A percentile compares a stretch with the other conserved stretches of the same genome.
Evolutionary conservation across 2,797 vertebrate species (phyloP).

Genomic region (Lacerta agilis): DNA sequence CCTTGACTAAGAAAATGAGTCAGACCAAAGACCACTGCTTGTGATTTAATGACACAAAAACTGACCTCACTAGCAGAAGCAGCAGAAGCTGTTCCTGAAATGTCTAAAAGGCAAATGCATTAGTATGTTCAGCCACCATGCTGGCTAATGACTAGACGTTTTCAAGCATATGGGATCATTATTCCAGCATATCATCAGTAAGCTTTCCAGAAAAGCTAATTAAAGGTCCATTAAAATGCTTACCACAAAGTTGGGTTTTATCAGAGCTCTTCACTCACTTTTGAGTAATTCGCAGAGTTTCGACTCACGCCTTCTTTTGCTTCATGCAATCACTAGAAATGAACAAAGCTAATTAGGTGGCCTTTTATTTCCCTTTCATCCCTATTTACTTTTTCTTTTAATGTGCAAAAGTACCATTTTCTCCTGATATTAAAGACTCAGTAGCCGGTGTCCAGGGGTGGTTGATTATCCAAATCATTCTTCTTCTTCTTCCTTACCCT

Average conservation of each 20-base stretch:
- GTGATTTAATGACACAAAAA: slow-evolving; percentile 64
- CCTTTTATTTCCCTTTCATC: slow-evolving; percentile 66
- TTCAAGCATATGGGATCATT: slow-evolving; percentile 78
- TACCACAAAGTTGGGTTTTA: slow-evolving; percentile 77
- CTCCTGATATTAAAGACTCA: slow-evolving; percentile 37
- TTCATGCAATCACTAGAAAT: slow-evolving; percentile 69
- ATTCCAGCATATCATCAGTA: slow-evolving; percentile 77
- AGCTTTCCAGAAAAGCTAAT: slow-evolving; percentile 82
- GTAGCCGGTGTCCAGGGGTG: slow-evolving; percentile 32
- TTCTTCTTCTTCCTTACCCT: slow-evolving; percentile 37
- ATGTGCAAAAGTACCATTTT: slow-evolving; percentile 55
- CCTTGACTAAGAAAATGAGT: slow-evolving; percentile 66
- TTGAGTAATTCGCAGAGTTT: slow-evolving; percentile 73
- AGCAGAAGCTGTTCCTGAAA: slow-evolving; percentile 61
- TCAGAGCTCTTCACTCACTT: slow-evolving; percentile 65
- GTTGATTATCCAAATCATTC: slow-evolving; percentile 33
- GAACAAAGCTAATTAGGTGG: slow-evolving; percentile 72
- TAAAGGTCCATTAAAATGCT: slow-evolving; percentile 78
- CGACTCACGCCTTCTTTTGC: slow-evolving; percentile 62
- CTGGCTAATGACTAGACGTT: slow-evolving; percentile 77
- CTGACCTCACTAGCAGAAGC: slow-evolving; percentile 59
- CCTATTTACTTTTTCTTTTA: slow-evolving; percentile 71
- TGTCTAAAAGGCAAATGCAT: slow-evolving; percentile 75
- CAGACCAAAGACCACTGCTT: slow-evolving; percentile 37
- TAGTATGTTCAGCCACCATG: slow-evolving; percentile 76